Base-by-base conservation (phyloP, 2,113 vertebrate genomes). In the Sterna hirundo region DNA sequence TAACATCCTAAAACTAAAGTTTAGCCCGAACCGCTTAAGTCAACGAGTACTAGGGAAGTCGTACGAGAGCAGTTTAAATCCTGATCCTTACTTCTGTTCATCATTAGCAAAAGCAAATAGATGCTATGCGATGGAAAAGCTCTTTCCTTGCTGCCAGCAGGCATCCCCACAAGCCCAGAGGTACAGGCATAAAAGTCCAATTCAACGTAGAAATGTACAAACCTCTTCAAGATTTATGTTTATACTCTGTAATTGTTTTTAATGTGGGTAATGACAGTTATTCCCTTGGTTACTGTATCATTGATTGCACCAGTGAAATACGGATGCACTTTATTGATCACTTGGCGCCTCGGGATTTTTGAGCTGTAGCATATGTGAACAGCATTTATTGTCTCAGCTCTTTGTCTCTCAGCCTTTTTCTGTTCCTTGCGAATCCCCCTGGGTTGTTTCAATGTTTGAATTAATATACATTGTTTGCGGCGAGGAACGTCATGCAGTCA, bases 241-340 rank as follows among this genome's bases (percentile, higher is more conserved):
- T 91, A 74, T 91, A 27, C 42, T 88, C 93, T 88, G 81, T 94
- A 97, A 96, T 96, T 96, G 95, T 95, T 97, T 95, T 81, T 92
- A 90, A 97, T 79, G 93, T 88, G 94, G 90, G 54, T 86, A 91
- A 93, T 88, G 84, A 76, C 95, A 92, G 90, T 36, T 94, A 94
- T 64, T 97, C 95, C 96, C 96, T 83, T 71, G 93, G 91, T 90
- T 94, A 49, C 93, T 96, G 75, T 95, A 69, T 78, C 97, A 95
- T 92, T 93, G 97, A 97, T 93, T 92, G 88, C 77, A 75, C 55
- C 80, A 30, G 71, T 92, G 95, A 96, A 96, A 95, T 91, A 78
- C 21, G 0, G 95, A 97, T 83, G 94, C 88, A 29, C 83, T 96
- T 94, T 85, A 96, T 96, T 78, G 97, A 97, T 97, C 78, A 15